These are phyloP conservation scores for Oligia fasciuncula DNA, from an alignment of 2,888 invertebrate species.

Conservation along the genomic window DNA sequence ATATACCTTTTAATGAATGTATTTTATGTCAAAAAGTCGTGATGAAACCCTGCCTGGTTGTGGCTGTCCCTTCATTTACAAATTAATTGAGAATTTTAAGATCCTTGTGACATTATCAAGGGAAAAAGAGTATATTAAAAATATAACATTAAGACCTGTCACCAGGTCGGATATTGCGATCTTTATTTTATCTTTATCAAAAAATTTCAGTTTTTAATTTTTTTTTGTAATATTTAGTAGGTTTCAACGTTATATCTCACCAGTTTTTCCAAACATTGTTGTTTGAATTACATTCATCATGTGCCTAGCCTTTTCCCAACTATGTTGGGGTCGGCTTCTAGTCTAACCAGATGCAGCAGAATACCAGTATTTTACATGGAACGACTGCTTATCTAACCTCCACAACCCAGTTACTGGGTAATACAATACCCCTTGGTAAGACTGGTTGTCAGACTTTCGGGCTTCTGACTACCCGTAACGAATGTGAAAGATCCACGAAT, in stretches of 20 bases:
- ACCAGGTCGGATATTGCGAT: background rate
- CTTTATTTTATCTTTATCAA: background rate
- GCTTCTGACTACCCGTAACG: no score
- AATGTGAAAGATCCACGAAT: no score
- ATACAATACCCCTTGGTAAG: no score
- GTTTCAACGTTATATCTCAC: background rate
- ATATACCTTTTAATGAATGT: conserved; percentile 31
- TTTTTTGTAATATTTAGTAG: background rate
- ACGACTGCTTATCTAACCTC: no score
- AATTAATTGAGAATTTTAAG: conserved; percentile 17
- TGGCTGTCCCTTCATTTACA: conserved; percentile 17
- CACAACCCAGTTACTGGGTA: no score
- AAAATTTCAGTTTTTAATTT: no score
- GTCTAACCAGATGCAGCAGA: no score
- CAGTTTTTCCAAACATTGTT: background rate
- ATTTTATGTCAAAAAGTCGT: conserved; percentile 31
- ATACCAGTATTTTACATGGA: no score
- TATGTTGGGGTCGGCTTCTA: no score
- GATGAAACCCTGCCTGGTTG: conserved; percentile 4
- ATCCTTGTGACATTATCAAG: conserved; percentile 2
- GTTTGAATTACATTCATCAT: background rate
- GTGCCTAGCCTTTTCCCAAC: no score
- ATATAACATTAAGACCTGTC: conserved; percentile 1
- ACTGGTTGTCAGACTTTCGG: no score
- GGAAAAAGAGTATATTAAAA: background rate